Evolutionary conservation across 2,113 vertebrate species (phyloP).

Genomic region (Fulica atra): DNA sequence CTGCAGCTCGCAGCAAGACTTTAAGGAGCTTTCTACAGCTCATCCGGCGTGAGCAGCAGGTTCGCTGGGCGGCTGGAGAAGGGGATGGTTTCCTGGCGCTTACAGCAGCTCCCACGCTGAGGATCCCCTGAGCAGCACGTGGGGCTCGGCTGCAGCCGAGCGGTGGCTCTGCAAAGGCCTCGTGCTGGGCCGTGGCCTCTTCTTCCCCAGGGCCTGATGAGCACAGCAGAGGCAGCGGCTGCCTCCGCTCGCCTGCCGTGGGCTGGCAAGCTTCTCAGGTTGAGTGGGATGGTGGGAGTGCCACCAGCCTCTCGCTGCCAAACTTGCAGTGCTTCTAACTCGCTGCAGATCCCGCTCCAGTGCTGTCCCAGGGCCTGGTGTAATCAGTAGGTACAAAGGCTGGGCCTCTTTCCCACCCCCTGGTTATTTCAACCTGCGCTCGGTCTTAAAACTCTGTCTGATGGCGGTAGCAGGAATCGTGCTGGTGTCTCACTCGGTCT

Average conservation of each 20-base stretch:
- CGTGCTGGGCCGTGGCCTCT: background rate
- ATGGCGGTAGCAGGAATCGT: background rate
- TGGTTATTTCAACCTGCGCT: background rate
- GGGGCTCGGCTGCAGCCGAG: background rate
- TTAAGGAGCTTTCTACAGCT: background rate
- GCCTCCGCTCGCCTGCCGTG: background rate
- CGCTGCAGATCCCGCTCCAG: background rate
- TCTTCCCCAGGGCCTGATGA: too few relatives aligned
- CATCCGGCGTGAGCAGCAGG: background rate
- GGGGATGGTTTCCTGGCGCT: background rate
- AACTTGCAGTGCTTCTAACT: too few relatives aligned
- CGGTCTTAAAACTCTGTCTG: background rate
- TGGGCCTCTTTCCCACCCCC: too few relatives aligned
- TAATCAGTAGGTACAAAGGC: background rate
- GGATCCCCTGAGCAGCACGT: background rate
- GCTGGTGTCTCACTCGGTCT: background rate
- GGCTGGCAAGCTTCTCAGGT: background rate
- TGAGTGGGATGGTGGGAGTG: background rate
- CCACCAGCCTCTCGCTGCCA: background rate
- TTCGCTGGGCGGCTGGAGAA: background rate
- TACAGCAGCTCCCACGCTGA: background rate
- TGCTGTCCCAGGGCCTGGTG: background rate
- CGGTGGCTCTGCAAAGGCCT: background rate
- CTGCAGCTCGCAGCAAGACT: background rate
- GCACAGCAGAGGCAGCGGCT: too few relatives aligned